Evolutionary conservation across 2,113 vertebrate species (phyloP).

Genomic region (Melierax canorus): DNA sequence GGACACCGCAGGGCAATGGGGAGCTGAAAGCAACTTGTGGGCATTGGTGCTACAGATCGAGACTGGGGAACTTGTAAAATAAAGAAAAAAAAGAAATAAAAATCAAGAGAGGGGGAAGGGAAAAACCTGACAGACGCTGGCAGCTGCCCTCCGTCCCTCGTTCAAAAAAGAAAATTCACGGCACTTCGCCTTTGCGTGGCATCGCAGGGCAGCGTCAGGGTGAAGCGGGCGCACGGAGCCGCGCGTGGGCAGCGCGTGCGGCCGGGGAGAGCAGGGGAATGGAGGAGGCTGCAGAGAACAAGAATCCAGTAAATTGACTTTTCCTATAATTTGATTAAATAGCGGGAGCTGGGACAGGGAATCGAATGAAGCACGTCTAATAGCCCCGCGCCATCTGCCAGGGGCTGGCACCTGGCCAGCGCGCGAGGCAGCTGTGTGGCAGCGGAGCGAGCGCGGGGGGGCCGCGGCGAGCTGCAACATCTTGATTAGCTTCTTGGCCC

Average conservation of each 20-base stretch:
- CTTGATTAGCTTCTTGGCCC: too few species aligned
- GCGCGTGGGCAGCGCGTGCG: background rate
- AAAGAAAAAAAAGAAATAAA: background rate
- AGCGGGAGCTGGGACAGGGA: slow-evolving; percentile 80
- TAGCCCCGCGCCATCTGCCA: slow-evolving; percentile 86
- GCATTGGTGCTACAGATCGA: accelerated
- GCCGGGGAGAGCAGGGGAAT: background rate
- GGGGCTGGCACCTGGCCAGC: slow-evolving; percentile 84
- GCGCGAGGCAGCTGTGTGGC: slow-evolving; percentile 83
- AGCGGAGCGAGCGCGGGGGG: slow-evolving; percentile 45
- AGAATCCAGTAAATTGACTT: slow-evolving; percentile 84
- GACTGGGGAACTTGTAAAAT: background rate
- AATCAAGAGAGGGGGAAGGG: background rate
- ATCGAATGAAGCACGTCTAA: slow-evolving; percentile 84
- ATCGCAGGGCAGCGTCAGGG: background rate
- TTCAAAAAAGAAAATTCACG: background rate
- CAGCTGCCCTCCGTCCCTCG: background rate
- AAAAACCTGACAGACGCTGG: background rate
- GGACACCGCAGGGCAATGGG: accelerated
- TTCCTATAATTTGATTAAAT: slow-evolving; percentile 90
- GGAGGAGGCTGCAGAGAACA: slow-evolving; percentile 64
- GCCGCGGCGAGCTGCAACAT: background rate
- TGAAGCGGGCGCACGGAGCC: background rate
- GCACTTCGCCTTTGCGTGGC: background rate
- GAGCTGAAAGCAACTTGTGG: background rate